Conservation (phyloP, 2,113 vertebrate species). For the Cyrtonyx montezumae region DNA sequence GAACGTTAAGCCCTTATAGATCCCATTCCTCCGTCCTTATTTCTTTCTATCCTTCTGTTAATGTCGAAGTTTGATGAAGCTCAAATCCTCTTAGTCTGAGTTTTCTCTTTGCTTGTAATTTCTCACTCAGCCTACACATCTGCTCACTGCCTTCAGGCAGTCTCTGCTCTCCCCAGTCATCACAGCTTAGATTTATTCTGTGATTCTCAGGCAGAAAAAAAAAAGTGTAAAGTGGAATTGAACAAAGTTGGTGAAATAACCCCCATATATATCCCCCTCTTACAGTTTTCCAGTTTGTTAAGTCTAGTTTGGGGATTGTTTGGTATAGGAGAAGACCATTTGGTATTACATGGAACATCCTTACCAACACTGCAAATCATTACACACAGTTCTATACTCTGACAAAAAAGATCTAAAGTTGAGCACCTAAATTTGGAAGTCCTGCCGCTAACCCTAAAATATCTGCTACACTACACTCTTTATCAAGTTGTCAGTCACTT, state of each 20-base stretch:
- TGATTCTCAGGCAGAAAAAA: not conserved
- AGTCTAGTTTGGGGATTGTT: not conserved
- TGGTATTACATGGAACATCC: not conserved
- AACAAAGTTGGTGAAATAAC: not conserved
- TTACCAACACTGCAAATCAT: slow-evolving; percentile 2
- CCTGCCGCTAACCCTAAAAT: not conserved
- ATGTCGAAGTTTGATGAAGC: slow-evolving; percentile 27
- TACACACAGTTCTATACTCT: not conserved
- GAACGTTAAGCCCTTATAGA: not conserved
- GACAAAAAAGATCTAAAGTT: not conserved
- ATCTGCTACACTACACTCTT: not conserved
- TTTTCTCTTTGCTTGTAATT: slow-evolving; percentile 43
- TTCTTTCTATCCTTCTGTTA: not conserved
- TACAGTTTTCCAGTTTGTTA: not conserved
- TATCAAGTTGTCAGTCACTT: not conserved
- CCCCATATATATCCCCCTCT: not conserved
- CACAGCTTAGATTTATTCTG: slow-evolving; percentile 46
- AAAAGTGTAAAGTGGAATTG: not conserved
- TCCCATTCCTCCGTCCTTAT: not conserved
- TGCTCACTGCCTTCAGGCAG: slow-evolving; percentile 48
- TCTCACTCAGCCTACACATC: slow-evolving; percentile 52
- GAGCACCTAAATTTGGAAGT: not conserved
- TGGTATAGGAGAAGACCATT: not conserved
- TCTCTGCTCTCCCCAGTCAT: slow-evolving; percentile 24
- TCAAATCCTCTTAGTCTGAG: slow-evolving; percentile 13